Evolutionary conservation across 2,888 invertebrate species (phyloP).

Genomic region (Eilema depressum): DNA sequence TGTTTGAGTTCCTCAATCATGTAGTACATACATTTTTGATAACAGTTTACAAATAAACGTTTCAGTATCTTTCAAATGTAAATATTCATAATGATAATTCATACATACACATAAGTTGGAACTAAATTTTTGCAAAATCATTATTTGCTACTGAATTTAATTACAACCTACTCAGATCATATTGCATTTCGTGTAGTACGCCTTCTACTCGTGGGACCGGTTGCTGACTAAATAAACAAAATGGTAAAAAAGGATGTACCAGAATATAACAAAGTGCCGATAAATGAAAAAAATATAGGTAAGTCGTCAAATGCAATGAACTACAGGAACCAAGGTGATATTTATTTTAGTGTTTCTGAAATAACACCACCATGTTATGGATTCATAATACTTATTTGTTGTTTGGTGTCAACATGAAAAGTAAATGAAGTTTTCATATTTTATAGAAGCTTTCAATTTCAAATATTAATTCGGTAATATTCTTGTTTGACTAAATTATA

Average conservation of each 20-base stretch:
- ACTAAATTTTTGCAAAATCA: not conserved
- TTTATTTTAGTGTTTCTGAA: not conserved
- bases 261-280: conserved; percentile 20
- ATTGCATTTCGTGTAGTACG: not conserved
- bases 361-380: no score
- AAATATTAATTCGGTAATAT: no score
- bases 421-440: no score
- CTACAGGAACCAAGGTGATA: not conserved
- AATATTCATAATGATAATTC: not conserved
- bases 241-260: conserved; percentile 13
- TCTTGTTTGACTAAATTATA: no score
- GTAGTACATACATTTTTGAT: not conserved
- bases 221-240: not conserved
- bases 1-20: not conserved
- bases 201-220: not conserved
- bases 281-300: conserved; percentile 17
- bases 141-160: not conserved
- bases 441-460: no score
- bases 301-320: not conserved
- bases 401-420: no score
- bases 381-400: no score
- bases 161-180: not conserved
- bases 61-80: not conserved
- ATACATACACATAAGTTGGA: not conserved
- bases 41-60: conserved; percentile 1